A percentile compares a stretch with the other conserved stretches of the same genome.
Conservation (phyloP, 1,140 invertebrate genomes). For the Lucilia sericata region DNA sequence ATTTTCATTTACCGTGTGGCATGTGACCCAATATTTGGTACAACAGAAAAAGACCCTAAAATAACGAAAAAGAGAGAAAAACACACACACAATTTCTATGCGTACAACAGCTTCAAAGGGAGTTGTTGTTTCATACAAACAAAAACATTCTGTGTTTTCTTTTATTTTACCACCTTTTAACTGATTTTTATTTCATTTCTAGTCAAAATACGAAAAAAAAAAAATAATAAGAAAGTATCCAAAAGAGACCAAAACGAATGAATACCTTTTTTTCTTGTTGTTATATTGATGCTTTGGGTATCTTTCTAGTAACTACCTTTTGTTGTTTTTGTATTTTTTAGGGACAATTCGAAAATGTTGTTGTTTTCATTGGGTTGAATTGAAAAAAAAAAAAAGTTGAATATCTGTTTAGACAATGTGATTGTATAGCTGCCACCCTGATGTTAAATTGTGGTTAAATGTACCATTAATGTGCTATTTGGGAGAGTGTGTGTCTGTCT, state of each 20-base stretch:
- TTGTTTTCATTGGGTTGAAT: not conserved
- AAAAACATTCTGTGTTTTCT: not conserved
- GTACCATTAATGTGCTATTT: slow-evolving; percentile 17
- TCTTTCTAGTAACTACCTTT: not conserved
- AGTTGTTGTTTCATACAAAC: not conserved
- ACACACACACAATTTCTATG: not conserved
- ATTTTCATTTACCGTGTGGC: slow-evolving; percentile 19
- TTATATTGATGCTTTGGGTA: not conserved
- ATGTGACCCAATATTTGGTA: slow-evolving; percentile 1
- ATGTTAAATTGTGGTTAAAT: slow-evolving; percentile 27
- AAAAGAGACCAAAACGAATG: not conserved
- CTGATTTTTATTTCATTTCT: not conserved
- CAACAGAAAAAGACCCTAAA: not conserved
- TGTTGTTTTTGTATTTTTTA: not conserved
- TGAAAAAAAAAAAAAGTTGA: not conserved
- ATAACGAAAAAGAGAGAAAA: not conserved
- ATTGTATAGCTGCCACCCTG: not conserved
- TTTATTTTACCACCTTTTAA: not conserved
- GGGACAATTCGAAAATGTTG: slow-evolving; percentile 9
- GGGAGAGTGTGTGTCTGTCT: not conserved
- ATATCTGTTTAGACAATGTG: not conserved
- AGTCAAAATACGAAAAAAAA: not conserved
- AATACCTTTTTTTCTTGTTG: not conserved
- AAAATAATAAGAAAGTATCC: too few relatives aligned
- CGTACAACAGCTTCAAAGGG: slow-evolving; percentile 9